A percentile compares a stretch with the other conserved stretches of the same genome.
phyloP scores from a whole-genome alignment of 2,113 vertebrate species.

The Microtus richardsoni region DNA sequence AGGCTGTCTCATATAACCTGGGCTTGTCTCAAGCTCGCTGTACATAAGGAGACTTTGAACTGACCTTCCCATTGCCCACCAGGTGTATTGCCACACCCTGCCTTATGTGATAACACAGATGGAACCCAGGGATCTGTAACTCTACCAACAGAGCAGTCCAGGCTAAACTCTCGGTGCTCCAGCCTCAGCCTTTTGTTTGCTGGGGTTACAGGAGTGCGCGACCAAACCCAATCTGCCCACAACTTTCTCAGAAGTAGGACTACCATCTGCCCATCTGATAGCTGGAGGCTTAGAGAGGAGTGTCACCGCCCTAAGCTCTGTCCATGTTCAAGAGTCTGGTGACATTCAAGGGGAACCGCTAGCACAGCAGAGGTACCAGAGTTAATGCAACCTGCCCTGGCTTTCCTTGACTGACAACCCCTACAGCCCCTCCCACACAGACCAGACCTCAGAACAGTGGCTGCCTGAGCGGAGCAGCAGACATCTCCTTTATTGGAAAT shows the following conservation, averaged over 20 bases:
- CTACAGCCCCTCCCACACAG: neutral
- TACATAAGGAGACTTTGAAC: neutral
- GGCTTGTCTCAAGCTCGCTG: neutral
- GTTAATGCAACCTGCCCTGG: neutral
- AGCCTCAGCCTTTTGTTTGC: neutral
- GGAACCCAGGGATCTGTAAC: neutral
- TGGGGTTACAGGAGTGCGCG: neutral
- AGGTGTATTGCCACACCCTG: too few species aligned
- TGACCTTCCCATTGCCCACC: neutral
- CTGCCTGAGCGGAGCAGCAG: neutral
- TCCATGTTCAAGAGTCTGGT: neutral
- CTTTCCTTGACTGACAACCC: neutral
- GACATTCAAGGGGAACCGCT: neutral
- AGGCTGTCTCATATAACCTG: neutral
- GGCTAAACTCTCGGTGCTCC: neutral
- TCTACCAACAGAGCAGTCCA: neutral
- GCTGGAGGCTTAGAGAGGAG: neutral
- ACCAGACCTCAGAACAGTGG: neutral
- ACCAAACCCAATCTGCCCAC: too few species aligned
- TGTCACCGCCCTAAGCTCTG: neutral
- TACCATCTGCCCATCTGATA: neutral
- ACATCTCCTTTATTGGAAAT: conserved; percentile 30
- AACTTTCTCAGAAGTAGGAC: neutral
- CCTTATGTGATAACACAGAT: neutral
- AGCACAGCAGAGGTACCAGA: accelerated